These are phyloP conservation scores for Dendrocopos noguchii DNA, from an alignment of 2,113 vertebrate genomes.

Conservation along the genomic window DNA sequence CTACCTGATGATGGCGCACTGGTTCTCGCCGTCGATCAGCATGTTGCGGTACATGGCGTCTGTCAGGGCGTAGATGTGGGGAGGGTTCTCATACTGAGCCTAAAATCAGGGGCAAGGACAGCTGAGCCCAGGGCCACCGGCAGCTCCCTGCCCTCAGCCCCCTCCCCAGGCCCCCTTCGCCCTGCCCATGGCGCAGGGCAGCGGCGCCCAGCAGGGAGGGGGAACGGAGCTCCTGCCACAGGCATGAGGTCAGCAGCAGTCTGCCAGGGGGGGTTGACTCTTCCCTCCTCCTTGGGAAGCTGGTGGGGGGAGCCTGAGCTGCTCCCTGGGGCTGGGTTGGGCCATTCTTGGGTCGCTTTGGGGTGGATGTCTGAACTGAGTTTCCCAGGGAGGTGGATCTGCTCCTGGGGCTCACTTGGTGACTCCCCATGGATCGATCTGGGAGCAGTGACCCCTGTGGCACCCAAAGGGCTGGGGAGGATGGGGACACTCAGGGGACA, in stretches of 20 bases:
- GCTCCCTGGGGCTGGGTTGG: neutral
- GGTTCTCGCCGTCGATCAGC: slow-evolving; percentile 96
- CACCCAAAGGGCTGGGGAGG: neutral
- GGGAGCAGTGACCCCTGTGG: neutral
- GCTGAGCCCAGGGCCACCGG: neutral
- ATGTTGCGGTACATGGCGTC: slow-evolving; percentile 99
- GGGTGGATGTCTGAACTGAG: neutral
- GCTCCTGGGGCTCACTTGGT: accelerated
- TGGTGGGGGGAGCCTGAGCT: neutral
- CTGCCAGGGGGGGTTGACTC: accelerated
- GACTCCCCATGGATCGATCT: neutral
- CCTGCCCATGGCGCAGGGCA: neutral
- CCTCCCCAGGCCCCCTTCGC: neutral
- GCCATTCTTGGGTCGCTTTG: neutral
- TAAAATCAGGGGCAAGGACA: neutral
- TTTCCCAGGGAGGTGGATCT: neutral
- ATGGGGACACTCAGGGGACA: neutral
- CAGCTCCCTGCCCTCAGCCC: neutral
- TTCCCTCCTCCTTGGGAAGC: neutral
- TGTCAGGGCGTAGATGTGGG: slow-evolving; percentile 93
- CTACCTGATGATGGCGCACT: slow-evolving; percentile 94
- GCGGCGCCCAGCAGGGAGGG: neutral
- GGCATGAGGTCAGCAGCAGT: neutral
- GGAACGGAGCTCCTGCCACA: neutral
- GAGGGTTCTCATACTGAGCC: slow-evolving; percentile 98